phyloP scores from a whole-genome alignment of 2,113 vertebrate species.

The Pycnonotus jocosus region DNA sequence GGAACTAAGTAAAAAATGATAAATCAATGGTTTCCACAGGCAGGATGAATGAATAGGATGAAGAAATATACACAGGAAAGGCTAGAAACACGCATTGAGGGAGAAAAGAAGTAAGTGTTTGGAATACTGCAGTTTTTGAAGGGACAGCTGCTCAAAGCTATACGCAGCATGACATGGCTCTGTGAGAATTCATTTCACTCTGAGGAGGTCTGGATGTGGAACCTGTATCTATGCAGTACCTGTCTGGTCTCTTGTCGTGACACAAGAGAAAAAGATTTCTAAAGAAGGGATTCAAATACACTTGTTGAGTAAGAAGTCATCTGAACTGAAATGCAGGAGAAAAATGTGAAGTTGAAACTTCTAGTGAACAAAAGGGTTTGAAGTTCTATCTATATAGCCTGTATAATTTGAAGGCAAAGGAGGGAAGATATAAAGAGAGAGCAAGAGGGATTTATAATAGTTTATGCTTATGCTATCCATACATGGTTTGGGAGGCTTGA shows the following conservation, averaged over 20 bases:
- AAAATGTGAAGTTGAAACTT: not conserved
- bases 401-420: not conserved
- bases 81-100: not conserved
- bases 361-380: not conserved
- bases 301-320: not conserved
- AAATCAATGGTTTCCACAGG: not conserved
- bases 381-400: not conserved
- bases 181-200: not conserved
- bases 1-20: not conserved
- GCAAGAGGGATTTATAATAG: not conserved
- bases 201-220: too few relatives aligned
- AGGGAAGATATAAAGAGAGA: not conserved
- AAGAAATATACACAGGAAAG: not conserved
- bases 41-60: not conserved
- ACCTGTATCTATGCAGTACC: not conserved
- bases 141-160: not conserved
- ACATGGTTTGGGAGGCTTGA: not conserved
- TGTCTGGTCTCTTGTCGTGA: fast-evolving
- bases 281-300: not conserved
- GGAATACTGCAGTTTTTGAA: not conserved
- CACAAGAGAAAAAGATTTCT: not conserved
- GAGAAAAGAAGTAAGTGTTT: not conserved
- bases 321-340: not conserved
- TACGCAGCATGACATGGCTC: fast-evolving
- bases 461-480: not conserved